Evolutionary conservation across 1,140 invertebrate species (phyloP), one percentile per base, ranked within the genome.

Genomic region (Nasonia giraulti): DNA sequence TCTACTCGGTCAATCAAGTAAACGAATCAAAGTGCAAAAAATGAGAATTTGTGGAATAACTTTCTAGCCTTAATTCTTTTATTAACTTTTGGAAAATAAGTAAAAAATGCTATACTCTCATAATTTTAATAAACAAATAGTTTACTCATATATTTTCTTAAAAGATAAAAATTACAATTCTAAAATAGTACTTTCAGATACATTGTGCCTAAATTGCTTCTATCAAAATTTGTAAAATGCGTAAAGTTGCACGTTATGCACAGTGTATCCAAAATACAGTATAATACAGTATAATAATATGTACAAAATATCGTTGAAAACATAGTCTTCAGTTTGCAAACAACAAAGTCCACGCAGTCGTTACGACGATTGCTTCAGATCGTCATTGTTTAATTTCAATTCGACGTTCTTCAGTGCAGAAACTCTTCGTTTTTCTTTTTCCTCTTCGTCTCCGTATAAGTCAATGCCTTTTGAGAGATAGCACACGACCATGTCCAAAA

Each of bases 401-500:
- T 82, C 50, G 14, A 23, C 40, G 5, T 17, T 23, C 23, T 55
- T 50, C 8, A 27, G 14, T 17, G 50, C 8, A 85, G 74, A 14
- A 90, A 88, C 12, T 91, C 89, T 76, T 90, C 90, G 11, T n/a
- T 79, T 75, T 14, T 78, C 69, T 12, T 6, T 2, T n/a, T 90
- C 89, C 23, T 95, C 94, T n/a, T 91, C 88, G 33, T 94, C 93
- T 17, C 94, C 94, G 86, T 95, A 95, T 2, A 95, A 90, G 89
- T 95, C 94, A 62, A 95, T 87, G 89, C 94, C 88, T 77, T 93
- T 94, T 2, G 93, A 94, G 6, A 94, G 91, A 86, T 95, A 94
- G 89, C 95, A 95, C 1, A 95, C 94, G 1, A 91, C 87, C 8
- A 89, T 89, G 84, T 95, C 95, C 62, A 95, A 94, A n/a, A 95